Percentiles rank a stretch among this genome's conserved stretches.
Conservation (phyloP, 1,140 invertebrate genomes). For the Drosophila persimilis region DNA sequence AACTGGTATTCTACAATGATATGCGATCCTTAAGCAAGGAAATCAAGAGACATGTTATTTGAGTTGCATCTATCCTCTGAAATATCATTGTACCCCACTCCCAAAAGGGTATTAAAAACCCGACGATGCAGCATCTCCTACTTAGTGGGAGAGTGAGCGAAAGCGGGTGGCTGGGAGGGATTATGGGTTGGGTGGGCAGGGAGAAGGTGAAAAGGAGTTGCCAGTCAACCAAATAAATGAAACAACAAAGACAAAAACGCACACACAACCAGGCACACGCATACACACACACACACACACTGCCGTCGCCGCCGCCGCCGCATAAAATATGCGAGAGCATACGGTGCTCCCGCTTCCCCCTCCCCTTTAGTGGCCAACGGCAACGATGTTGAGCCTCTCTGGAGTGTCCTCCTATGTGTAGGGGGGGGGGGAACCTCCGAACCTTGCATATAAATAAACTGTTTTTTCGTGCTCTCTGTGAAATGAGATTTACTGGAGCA, state of each 20-base stretch:
- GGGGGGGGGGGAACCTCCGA: slow-evolving; percentile 11
- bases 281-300: slow-evolving; percentile 30
- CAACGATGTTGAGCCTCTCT: slow-evolving; percentile 36
- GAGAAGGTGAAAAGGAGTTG: slow-evolving; percentile 42
- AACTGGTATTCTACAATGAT: no score
- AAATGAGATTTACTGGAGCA: slow-evolving; percentile 58
- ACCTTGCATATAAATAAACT: slow-evolving; percentile 67
- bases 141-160: slow-evolving; percentile 27
- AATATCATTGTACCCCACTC: no score
- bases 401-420: slow-evolving; percentile 47
- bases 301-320: slow-evolving; percentile 35
- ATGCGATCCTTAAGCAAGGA: no score
- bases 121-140: slow-evolving; percentile 41
- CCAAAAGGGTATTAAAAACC: slow-evolving; percentile 7
- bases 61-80: no score
- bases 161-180: neutral
- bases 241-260: slow-evolving; percentile 67
- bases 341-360: slow-evolving; percentile 22
- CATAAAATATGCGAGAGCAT: slow-evolving; percentile 80
- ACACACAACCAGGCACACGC: slow-evolving; percentile 19
- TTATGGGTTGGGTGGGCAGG: neutral
- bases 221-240: slow-evolving; percentile 80
- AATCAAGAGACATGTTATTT: no score
- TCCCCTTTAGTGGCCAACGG: slow-evolving; percentile 30
- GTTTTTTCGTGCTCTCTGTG: slow-evolving; percentile 52